phyloP scores from a whole-genome alignment of 1,140 invertebrate genomes.

The Macrobrachium rosenbergii region DNA sequence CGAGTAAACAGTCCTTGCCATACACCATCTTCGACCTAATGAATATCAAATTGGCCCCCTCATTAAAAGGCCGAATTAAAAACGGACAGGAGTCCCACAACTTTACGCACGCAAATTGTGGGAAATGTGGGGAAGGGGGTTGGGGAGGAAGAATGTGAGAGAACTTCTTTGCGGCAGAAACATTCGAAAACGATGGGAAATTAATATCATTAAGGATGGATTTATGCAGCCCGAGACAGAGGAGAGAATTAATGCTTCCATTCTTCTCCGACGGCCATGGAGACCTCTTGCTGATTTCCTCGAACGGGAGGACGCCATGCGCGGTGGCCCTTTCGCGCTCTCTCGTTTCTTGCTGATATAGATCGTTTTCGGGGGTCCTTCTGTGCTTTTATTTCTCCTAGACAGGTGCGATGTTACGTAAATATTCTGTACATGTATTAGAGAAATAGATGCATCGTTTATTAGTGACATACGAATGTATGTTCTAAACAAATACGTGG shows the following conservation, averaged over 20 bases:
- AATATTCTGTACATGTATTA: too few relatives aligned
- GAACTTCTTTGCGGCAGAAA: background rate
- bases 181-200: background rate
- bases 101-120: background rate
- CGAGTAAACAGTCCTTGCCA: conserved; percentile 17
- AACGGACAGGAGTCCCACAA: background rate
- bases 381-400: too few relatives aligned
- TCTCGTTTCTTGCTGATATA: too few relatives aligned
- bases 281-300: background rate
- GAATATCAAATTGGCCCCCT: conserved; percentile 21
- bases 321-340: too few relatives aligned
- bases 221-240: background rate
- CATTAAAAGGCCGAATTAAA: background rate
- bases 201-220: background rate
- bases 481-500: too few relatives aligned
- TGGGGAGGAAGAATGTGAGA: background rate
- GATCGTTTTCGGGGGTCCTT: too few relatives aligned
- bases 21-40: conserved; percentile 17
- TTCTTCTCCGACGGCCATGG: background rate
- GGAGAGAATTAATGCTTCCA: background rate
- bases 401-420: too few relatives aligned
- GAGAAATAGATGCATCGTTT: too few relatives aligned
- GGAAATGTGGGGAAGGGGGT: background rate
- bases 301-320: too few relatives aligned
- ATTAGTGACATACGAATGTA: too few relatives aligned